Percentiles rank a stretch among this genome's conserved stretches.
Conservation (phyloP, 2,888 invertebrate species). For the Tillus elongatus region DNA sequence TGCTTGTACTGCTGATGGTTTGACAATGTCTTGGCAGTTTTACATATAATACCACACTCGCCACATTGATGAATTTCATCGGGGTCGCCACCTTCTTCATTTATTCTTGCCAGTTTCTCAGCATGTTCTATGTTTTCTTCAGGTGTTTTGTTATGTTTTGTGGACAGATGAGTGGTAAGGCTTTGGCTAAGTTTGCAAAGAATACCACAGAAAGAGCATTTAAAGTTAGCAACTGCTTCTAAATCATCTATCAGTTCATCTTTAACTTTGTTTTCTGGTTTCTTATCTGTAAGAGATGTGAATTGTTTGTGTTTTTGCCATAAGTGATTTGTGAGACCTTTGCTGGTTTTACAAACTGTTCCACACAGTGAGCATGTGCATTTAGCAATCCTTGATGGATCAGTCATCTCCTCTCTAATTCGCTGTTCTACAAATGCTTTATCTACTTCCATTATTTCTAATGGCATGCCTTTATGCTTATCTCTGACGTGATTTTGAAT, state of each 20-base stretch:
- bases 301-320: not conserved
- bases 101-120: not conserved
- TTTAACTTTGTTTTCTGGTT: too few relatives aligned
- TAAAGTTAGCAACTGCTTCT: not conserved
- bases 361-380: not conserved
- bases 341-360: not conserved
- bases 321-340: slow-evolving; percentile 2
- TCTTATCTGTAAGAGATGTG: too few relatives aligned
- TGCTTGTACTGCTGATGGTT: not conserved
- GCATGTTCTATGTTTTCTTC: not conserved
- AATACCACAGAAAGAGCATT: slow-evolving; percentile 1
- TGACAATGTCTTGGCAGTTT: not conserved
- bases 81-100: too few relatives aligned
- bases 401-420: too few relatives aligned
- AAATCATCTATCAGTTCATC: too few relatives aligned
- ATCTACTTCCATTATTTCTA: too few relatives aligned
- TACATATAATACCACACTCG: not conserved
- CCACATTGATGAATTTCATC: not conserved
- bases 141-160: not conserved
- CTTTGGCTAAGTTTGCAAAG: not conserved
- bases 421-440: too few relatives aligned
- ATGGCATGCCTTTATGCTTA: too few relatives aligned
- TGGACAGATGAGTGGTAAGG: not conserved
- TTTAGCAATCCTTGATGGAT: too few relatives aligned
- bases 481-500: not conserved